Evolutionary conservation across 2,797 vertebrate genomes (phyloP).

Genomic region (Chelon labrosus): DNA sequence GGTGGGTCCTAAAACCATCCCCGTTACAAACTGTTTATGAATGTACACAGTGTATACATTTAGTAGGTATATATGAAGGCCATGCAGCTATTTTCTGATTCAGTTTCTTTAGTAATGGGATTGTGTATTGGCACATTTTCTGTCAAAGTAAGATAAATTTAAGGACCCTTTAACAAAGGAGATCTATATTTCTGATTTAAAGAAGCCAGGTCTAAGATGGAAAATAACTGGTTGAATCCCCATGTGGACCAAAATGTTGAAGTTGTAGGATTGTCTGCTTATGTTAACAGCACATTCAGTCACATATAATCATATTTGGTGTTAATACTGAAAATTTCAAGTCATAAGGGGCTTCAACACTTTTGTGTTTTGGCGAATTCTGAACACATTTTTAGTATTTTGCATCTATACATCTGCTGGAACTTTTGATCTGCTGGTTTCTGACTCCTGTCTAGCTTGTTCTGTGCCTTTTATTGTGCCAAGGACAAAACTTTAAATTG

Average conservation of each 20-base stretch:
- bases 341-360: too few relatives aligned
- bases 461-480: conserved; percentile 1
- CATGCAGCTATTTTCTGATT: not conserved
- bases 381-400: too few relatives aligned
- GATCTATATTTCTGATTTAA: too few relatives aligned
- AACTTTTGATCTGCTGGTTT: not conserved
- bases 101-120: not conserved
- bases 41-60: not conserved
- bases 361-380: too few relatives aligned
- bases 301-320: not conserved
- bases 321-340: too few relatives aligned
- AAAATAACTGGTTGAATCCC: too few relatives aligned
- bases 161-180: too few relatives aligned
- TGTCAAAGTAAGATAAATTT: too few relatives aligned
- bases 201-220: too few relatives aligned
- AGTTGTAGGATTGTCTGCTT: not conserved
- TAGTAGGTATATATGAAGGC: not conserved
- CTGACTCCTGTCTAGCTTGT: not conserved
- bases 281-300: not conserved
- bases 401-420: not conserved
- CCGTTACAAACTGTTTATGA: too few relatives aligned
- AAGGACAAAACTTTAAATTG: conserved; percentile 17
- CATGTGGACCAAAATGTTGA: too few relatives aligned
- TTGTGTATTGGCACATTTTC: not conserved
- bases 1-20: too few relatives aligned